Percentiles rank a stretch among this genome's conserved stretches.
Evolutionary conservation across 2,888 invertebrate species (phyloP).

Genomic region (Drosophila lacicola): DNA sequence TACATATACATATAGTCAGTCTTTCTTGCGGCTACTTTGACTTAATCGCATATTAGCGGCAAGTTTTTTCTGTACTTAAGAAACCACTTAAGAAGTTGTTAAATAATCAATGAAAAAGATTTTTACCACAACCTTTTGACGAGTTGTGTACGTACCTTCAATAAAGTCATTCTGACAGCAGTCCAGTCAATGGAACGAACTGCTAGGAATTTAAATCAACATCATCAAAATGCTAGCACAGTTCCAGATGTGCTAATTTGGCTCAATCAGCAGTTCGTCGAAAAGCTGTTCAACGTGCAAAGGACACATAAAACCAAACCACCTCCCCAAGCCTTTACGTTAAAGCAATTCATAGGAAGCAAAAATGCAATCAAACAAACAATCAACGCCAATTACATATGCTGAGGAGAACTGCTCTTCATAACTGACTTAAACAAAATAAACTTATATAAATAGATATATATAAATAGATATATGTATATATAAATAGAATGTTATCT

Average conservation of each 20-base stretch:
- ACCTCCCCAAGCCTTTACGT: too few relatives aligned
- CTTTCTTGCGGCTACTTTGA: constrained; percentile 63
- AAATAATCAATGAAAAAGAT: constrained; percentile 85
- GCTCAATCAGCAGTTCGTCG: constrained; percentile 54
- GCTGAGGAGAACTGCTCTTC: neutral
- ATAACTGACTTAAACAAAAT: too few relatives aligned
- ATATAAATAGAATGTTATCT: too few relatives aligned
- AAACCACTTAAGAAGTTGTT: constrained; percentile 85
- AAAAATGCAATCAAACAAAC: neutral
- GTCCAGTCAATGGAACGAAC: neutral
- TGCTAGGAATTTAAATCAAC: constrained; percentile 10
- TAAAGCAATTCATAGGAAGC: neutral
- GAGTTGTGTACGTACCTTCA: constrained; percentile 23
- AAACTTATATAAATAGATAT: neutral
- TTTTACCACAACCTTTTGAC: constrained; percentile 37
- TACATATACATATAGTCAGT: constrained; percentile 9
- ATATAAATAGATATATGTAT: neutral
- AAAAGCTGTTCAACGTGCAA: constrained; percentile 3
- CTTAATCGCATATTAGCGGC: constrained; percentile 82
- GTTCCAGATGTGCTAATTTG: constrained; percentile 49
- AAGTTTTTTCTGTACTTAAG: constrained; percentile 82
- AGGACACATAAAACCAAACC: neutral
- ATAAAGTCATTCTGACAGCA: constrained; percentile 46
- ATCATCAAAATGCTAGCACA: constrained; percentile 18
- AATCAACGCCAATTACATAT: neutral